Evolutionary conservation across 2,888 invertebrate genomes (phyloP).

Genomic region (Athrips mouffetella): DNA sequence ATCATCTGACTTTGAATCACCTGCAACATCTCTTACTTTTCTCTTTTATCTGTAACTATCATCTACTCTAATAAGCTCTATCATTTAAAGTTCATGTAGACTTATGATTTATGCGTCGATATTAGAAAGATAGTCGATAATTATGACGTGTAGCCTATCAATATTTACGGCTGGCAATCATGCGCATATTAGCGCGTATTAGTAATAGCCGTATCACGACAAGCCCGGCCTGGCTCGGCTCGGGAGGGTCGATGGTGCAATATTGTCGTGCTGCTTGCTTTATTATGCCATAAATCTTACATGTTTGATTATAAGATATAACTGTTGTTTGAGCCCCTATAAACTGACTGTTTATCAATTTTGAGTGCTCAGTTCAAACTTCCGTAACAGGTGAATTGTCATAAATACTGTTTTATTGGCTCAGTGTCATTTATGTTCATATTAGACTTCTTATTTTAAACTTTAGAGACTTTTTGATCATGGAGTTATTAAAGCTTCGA

Average conservation of each 20-base stretch:
- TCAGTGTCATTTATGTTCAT: too few species aligned
- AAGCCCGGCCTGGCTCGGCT: too few species aligned
- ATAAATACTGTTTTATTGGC: too few species aligned
- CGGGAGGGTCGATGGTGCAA: conserved; percentile 6
- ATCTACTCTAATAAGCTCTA: neutral
- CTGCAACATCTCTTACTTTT: neutral
- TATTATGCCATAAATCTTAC: conserved; percentile 5
- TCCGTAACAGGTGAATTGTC: neutral
- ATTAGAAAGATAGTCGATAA: conserved; percentile 13
- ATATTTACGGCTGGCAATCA: conserved; percentile 16
- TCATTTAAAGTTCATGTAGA: neutral
- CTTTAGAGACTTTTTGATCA: too few species aligned
- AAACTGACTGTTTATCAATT: conserved; percentile 1
- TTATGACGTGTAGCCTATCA: conserved; percentile 10
- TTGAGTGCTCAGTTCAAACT: conserved; percentile 1
- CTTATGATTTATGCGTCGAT: neutral
- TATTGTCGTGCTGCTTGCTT: conserved; percentile 4
- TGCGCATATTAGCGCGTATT: conserved; percentile 16
- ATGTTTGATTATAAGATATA: conserved; percentile 4
- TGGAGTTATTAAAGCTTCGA: too few species aligned
- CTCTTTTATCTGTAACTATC: neutral
- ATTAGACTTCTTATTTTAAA: too few species aligned
- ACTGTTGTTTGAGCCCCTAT: neutral
- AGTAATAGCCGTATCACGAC: conserved; percentile 17
- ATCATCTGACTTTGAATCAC: too few species aligned